Percentiles rank a stretch among this genome's conserved stretches.
These are phyloP conservation scores for Crotophaga sulcirostris DNA, from an alignment of 2,113 vertebrate genomes.

Conservation along the genomic window DNA sequence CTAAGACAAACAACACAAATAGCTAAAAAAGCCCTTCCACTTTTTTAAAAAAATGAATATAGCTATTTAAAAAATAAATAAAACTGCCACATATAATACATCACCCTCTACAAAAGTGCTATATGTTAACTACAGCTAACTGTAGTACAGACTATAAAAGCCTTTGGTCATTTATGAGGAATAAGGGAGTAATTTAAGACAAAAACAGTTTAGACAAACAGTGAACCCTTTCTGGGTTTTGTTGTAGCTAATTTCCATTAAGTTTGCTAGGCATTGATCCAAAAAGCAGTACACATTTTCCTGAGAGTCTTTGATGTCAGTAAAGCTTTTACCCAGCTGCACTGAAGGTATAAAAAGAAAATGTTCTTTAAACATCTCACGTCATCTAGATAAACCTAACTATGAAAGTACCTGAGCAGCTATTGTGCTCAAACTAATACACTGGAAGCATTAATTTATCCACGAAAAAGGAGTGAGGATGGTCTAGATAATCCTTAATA, in stretches of 20 bases:
- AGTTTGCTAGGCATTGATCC: not conserved
- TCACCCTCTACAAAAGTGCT: not conserved
- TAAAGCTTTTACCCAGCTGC: not conserved
- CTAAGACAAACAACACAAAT: not conserved
- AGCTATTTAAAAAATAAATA: not conserved
- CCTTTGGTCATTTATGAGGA: not conserved
- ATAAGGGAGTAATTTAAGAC: not conserved
- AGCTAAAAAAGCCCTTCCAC: not conserved
- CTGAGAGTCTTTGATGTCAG: not conserved
- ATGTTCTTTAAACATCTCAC: not conserved
- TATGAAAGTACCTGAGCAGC: not conserved
- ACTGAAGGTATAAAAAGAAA: not conserved
- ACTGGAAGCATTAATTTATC: not conserved
- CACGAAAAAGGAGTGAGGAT: not conserved
- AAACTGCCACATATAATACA: not conserved
- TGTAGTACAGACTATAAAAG: not conserved
- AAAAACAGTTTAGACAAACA: not conserved
- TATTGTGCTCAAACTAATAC: not conserved
- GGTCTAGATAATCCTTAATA: not conserved
- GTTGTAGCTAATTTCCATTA: constrained; percentile 36
- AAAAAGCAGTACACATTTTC: constrained; percentile 20
- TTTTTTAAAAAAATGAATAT: not conserved
- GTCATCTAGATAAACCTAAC: not conserved
- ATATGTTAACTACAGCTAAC: not conserved
- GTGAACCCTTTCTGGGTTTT: not conserved